These are phyloP conservation scores for Stegostoma tigrinum DNA, from an alignment of 2,113 vertebrate species.

Conservation along the genomic window DNA sequence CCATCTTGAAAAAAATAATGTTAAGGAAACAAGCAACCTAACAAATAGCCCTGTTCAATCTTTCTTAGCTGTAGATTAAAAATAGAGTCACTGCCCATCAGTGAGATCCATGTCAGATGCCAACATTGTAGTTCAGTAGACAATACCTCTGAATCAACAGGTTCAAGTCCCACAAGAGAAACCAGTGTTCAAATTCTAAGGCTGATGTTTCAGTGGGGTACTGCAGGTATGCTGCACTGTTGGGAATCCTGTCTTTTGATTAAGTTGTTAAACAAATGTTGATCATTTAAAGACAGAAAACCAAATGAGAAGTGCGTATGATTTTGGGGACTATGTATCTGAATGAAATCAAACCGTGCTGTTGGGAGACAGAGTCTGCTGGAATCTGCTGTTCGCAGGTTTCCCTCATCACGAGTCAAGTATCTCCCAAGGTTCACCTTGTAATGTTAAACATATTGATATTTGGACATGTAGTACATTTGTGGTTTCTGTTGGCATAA, in stretches of 20 bases:
- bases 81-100: not conserved
- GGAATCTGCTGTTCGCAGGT: not conserved
- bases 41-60: not conserved
- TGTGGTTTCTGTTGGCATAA: not conserved
- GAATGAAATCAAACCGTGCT: not conserved
- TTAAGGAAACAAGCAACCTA: not conserved
- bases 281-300: not conserved
- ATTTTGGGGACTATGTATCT: not conserved
- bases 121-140: not conserved
- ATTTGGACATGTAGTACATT: not conserved
- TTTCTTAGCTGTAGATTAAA: not conserved
- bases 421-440: not conserved
- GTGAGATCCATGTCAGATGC: not conserved
- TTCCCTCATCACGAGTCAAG: not conserved
- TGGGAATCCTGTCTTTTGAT: not conserved
- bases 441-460: not conserved
- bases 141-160: too few relatives aligned
- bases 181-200: not conserved
- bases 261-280: not conserved
- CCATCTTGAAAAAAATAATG: not conserved
- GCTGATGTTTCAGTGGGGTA: not conserved
- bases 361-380: not conserved
- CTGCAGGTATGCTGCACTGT: not conserved
- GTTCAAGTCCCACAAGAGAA: not conserved
- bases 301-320: not conserved